A percentile compares a stretch with the other conserved stretches of the same genome.
These are phyloP conservation scores for Drosophila siamana DNA, from an alignment of 2,888 invertebrate species.

Conservation along the genomic window DNA sequence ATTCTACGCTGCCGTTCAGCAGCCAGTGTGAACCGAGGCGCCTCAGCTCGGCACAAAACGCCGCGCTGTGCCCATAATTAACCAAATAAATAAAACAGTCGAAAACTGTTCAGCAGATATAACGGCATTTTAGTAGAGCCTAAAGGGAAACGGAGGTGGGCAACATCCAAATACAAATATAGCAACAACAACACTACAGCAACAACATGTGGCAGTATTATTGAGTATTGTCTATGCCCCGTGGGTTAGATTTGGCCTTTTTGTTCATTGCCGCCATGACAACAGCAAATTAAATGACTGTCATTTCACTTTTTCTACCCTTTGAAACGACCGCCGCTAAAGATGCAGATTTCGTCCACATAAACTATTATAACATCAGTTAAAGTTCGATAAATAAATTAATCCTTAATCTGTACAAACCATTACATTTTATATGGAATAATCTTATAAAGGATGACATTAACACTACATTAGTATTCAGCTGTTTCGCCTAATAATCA, in stretches of 20 bases:
- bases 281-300: constrained; percentile 75
- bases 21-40: constrained; percentile 10
- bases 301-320: constrained; percentile 51
- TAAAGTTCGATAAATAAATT: constrained; percentile 10
- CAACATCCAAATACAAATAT: constrained; percentile 20
- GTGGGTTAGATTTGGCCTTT: constrained; percentile 72
- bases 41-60: constrained; percentile 30
- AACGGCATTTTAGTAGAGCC: constrained; percentile 43
- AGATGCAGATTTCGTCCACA: constrained; percentile 1
- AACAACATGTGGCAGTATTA: constrained; percentile 33
- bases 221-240: constrained; percentile 63
- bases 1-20: constrained; percentile 41
- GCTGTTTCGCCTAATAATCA: too few relatives aligned
- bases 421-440: not conserved
- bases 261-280: constrained; percentile 69
- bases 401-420: not conserved
- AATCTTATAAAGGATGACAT: not conserved
- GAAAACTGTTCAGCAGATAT: constrained; percentile 60
- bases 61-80: constrained; percentile 68
- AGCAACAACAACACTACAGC: not conserved
- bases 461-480: too few relatives aligned
- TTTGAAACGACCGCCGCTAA: constrained; percentile 5
- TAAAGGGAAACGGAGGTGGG: constrained; percentile 57
- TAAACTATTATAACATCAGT: constrained; percentile 32
- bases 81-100: constrained; percentile 80